phyloP scores from a whole-genome alignment of 2,113 vertebrate genomes.

The Cheilinus undulatus region DNA sequence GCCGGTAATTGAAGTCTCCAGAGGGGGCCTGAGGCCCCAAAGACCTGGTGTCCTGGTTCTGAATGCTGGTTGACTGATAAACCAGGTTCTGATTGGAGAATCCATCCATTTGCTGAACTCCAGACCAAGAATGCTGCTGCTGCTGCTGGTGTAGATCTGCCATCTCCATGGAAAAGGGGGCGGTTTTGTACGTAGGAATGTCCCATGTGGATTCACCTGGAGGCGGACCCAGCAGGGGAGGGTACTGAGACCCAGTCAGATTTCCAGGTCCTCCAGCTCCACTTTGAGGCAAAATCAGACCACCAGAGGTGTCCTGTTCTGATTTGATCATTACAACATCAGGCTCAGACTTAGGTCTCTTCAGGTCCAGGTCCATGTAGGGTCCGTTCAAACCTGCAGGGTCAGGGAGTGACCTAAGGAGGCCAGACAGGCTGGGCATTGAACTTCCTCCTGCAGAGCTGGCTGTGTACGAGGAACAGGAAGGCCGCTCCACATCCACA shows the following conservation, averaged over 20 bases:
- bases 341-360: too few relatives aligned
- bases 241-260: conserved; percentile 5
- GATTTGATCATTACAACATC: conserved; percentile 6
- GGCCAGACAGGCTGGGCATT: too few relatives aligned
- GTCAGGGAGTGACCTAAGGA: too few relatives aligned
- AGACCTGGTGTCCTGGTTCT: conserved; percentile 8
- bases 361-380: too few relatives aligned
- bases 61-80: not conserved
- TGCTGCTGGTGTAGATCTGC: conserved; percentile 21
- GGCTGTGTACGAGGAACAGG: conserved; percentile 21
- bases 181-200: not conserved
- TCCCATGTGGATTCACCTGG: not conserved
- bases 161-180: not conserved
- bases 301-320: not conserved
- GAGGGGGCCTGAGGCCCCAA: conserved; percentile 21
- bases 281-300: not conserved
- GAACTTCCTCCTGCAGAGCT: too few relatives aligned
- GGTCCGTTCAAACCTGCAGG: too few relatives aligned
- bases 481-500: conserved; percentile 8
- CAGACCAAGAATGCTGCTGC: conserved; percentile 13
- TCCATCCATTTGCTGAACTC: not conserved
- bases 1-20: conserved; percentile 52
- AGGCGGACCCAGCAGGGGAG: not conserved
- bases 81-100: not conserved
- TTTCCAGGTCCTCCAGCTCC: not conserved